A percentile compares a stretch with the other conserved stretches of the same genome.
Conservation (phyloP, 2,888 invertebrate species). For the Heliconius erato region DNA sequence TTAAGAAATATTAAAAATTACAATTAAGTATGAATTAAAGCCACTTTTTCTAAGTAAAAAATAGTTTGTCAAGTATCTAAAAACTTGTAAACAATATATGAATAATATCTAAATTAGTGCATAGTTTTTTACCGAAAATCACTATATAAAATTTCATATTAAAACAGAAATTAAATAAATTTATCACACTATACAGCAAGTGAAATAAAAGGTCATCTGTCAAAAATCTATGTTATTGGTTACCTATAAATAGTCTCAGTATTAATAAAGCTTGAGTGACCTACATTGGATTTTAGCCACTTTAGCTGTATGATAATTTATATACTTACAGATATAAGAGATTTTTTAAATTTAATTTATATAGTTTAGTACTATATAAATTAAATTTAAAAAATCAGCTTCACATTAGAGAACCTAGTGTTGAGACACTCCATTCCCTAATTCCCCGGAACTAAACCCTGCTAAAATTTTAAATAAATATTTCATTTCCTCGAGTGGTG, state of each 20-base stretch:
- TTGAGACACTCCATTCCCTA: no score
- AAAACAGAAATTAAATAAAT: not conserved
- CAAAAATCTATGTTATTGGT: conserved; percentile 28
- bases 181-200: not conserved
- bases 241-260: conserved; percentile 27
- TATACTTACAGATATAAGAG: no score
- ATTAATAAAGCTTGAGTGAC: conserved; percentile 10
- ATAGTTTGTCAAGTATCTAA: no score
- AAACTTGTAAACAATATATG: not conserved
- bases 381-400: no score
- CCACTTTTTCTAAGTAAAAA: not conserved
- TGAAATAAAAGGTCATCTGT: conserved; percentile 20
- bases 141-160: not conserved
- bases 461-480: no score
- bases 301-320: not conserved
- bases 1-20: not conserved
- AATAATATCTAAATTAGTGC: not conserved
- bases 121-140: not conserved
- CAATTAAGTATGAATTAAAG: not conserved
- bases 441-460: no score
- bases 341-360: no score
- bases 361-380: no score
- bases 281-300: conserved; percentile 30
- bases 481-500: no score
- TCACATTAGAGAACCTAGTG: no score